phyloP scores from a whole-genome alignment of 2,113 vertebrate genomes.

The Plecturocebus donacophilus region DNA sequence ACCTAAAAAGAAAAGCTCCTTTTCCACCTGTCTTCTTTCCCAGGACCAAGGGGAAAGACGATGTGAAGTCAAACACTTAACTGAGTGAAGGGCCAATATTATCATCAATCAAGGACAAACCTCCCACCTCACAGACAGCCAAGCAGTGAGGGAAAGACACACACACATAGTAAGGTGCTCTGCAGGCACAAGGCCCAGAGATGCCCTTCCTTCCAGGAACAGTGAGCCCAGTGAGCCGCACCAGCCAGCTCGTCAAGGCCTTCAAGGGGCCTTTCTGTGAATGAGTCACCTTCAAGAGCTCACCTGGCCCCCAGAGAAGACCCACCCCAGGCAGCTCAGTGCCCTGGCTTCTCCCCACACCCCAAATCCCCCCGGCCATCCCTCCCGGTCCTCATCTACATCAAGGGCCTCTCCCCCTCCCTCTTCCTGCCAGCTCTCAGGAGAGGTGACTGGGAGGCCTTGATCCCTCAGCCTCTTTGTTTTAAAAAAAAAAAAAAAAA shows the following conservation, averaged over 20 bases:
- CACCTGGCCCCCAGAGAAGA: too few relatives aligned
- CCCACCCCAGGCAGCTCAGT: not conserved
- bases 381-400: not conserved
- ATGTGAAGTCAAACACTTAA: not conserved
- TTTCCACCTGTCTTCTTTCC: not conserved
- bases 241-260: not conserved
- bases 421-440: not conserved
- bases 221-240: fast-evolving
- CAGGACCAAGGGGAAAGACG: not conserved
- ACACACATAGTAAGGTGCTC: fast-evolving
- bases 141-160: not conserved
- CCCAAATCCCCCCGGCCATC: too few relatives aligned
- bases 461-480: not conserved
- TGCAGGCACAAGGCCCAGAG: not conserved
- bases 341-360: not conserved
- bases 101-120: not conserved
- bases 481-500: not conserved
- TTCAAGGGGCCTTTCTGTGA: not conserved
- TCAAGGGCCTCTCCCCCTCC: not conserved
- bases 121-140: not conserved
- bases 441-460: not conserved
- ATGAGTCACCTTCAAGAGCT: not conserved
- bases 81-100: not conserved
- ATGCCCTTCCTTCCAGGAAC: not conserved
- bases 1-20: not conserved